Percentiles rank a stretch among this genome's conserved stretches.
These are phyloP conservation scores for Echinops telfairi DNA, from an alignment of 2,113 vertebrate species.

Conservation along the genomic window DNA sequence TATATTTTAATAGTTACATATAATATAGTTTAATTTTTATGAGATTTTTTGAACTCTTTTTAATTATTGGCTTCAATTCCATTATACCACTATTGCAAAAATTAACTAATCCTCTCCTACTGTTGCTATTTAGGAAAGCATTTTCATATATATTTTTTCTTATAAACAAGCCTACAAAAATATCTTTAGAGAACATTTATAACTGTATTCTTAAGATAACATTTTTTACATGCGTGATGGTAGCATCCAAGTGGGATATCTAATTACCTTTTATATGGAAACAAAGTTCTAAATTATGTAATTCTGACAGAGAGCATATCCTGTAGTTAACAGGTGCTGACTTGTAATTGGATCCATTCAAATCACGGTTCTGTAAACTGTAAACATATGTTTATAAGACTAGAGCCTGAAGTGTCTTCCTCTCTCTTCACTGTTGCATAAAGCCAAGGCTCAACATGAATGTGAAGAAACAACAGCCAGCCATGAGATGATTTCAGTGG, in stretches of 20 bases:
- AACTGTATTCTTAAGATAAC: constrained; percentile 26
- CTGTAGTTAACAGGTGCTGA: constrained; percentile 6
- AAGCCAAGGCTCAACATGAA: background rate
- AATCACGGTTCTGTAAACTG: background rate
- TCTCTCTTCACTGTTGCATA: background rate
- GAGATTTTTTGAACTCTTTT: background rate
- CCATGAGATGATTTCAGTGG: background rate
- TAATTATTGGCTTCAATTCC: background rate
- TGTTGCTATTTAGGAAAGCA: background rate
- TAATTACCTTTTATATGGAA: constrained; percentile 20
- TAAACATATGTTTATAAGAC: constrained; percentile 20
- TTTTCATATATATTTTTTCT: background rate
- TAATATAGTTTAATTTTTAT: background rate
- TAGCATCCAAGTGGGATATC: background rate
- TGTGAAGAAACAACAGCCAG: background rate
- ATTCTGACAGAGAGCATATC: background rate
- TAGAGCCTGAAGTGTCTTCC: background rate
- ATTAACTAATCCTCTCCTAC: background rate
- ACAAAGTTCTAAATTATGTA: background rate
- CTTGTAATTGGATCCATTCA: background rate
- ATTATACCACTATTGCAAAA: background rate
- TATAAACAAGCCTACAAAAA: constrained; percentile 33
- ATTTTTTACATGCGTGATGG: constrained; percentile 22
- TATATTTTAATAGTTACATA: background rate
- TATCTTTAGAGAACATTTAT: constrained; percentile 18